Conservation (phyloP, 2,888 invertebrate species). For the Hipparchia semele region DNA sequence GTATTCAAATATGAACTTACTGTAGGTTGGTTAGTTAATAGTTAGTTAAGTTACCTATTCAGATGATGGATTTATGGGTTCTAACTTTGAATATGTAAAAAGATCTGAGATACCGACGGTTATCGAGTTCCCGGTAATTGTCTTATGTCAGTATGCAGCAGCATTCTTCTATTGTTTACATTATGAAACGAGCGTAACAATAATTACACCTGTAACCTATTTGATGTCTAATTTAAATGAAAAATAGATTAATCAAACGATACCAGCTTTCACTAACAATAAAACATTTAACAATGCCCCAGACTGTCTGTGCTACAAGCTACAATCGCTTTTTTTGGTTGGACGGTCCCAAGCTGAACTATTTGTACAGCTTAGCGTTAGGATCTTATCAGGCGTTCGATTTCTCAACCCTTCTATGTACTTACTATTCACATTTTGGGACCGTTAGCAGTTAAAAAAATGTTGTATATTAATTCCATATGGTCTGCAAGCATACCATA, state of each 20-base stretch:
- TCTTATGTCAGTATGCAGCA: slow-evolving; percentile 33
- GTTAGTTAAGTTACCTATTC: not conserved
- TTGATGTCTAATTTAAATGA: slow-evolving; percentile 74
- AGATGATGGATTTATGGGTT: slow-evolving; percentile 18
- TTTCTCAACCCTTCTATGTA: slow-evolving; percentile 75
- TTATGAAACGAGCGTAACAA: slow-evolving; percentile 65
- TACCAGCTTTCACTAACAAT: slow-evolving; percentile 70
- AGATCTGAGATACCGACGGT: slow-evolving; percentile 19
- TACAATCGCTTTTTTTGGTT: slow-evolving; percentile 62
- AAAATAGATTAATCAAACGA: slow-evolving; percentile 77
- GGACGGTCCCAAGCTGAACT: slow-evolving; percentile 64
- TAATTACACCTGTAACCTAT: slow-evolving; percentile 68
- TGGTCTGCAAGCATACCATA: slow-evolving; percentile 1
- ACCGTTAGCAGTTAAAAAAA: slow-evolving; percentile 55
- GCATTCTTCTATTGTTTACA: slow-evolving; percentile 57
- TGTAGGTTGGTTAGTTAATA: too few relatives aligned
- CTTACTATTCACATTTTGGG: slow-evolving; percentile 63
- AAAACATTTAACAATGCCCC: slow-evolving; percentile 75
- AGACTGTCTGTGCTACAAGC: slow-evolving; percentile 63
- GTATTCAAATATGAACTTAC: too few relatives aligned
- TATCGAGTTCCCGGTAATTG: slow-evolving; percentile 32
- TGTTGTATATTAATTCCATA: slow-evolving; percentile 30
- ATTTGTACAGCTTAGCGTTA: slow-evolving; percentile 69
- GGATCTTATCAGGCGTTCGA: slow-evolving; percentile 73
- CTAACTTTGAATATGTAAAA: slow-evolving; percentile 10